These are phyloP conservation scores for Whitmania pigra DNA, from an alignment of 1,140 invertebrate species.

Conservation along the genomic window DNA sequence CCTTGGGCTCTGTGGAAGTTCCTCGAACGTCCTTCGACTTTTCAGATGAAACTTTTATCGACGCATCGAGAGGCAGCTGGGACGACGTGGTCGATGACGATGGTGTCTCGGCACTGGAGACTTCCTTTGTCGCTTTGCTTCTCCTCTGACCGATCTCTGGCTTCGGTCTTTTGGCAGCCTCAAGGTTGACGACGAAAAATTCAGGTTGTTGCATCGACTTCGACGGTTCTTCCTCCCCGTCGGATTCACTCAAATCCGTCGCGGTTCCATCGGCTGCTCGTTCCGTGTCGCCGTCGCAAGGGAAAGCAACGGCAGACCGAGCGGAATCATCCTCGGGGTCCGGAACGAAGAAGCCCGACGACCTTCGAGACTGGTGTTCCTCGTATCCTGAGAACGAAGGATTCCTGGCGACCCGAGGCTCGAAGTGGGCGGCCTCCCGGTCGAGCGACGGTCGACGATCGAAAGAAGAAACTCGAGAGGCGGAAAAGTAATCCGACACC, in stretches of 20 bases:
- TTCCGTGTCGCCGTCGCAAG: not conserved
- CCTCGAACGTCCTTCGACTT: not conserved
- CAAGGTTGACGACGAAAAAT: not conserved
- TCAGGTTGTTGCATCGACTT: not conserved
- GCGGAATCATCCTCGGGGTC: not conserved
- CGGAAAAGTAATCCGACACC: slow-evolving; percentile 10
- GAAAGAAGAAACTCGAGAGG: too few species aligned
- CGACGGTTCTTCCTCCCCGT: not conserved
- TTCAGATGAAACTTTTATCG: not conserved
- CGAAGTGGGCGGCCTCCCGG: too few species aligned
- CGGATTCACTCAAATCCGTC: too few species aligned
- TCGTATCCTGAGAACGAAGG: too few species aligned
- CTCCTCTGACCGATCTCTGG: slow-evolving; percentile 2
- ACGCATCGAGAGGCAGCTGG: not conserved
- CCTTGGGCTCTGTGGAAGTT: too few species aligned
- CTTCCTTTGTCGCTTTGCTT: not conserved
- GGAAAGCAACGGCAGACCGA: not conserved
- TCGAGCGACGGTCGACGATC: too few species aligned
- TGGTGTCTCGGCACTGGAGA: not conserved
- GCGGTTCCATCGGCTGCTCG: not conserved
- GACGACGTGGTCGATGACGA: not conserved
- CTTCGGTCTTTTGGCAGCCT: slow-evolving; percentile 2
- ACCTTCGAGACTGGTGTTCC: too few species aligned
- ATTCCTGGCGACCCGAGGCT: too few species aligned
- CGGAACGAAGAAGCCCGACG: too few species aligned